These are phyloP conservation scores for Hippasteria phrygiana DNA, from an alignment of 53 echinoderm and acorn worm genomes.

Conservation along the genomic window DNA sequence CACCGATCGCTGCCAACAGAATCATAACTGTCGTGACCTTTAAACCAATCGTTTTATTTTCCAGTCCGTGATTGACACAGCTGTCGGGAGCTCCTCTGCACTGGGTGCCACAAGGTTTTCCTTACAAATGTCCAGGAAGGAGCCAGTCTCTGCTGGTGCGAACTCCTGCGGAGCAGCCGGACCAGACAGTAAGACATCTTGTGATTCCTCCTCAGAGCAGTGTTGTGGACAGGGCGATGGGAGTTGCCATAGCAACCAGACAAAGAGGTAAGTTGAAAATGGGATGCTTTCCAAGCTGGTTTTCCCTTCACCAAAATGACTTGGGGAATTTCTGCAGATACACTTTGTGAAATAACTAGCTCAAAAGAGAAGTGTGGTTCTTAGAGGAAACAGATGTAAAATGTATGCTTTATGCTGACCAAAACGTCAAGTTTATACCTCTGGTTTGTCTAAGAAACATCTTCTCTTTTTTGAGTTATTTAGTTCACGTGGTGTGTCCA, in stretches of 20 bases:
- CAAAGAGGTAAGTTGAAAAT: constrained; percentile 45
- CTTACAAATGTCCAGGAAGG: constrained; percentile 37
- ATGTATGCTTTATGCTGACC: too few relatives aligned
- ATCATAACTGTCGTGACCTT: too few relatives aligned
- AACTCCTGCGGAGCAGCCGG: background rate
- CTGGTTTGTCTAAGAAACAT: too few relatives aligned
- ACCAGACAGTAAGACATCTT: constrained; percentile 1
- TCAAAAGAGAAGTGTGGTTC: too few relatives aligned
- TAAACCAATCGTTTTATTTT: background rate
- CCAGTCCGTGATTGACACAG: constrained; percentile 81
- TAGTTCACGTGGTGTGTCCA: too few relatives aligned
- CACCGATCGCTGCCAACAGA: too few relatives aligned
- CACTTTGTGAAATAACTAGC: too few relatives aligned
- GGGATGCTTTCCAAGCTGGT: background rate
- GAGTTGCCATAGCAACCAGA: constrained; percentile 79
- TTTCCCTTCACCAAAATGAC: background rate
- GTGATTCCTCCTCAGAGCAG: constrained; percentile 44
- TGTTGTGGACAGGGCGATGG: constrained; percentile 97
- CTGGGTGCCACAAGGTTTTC: constrained; percentile 81
- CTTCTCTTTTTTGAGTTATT: too few relatives aligned
- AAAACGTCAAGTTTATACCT: too few relatives aligned
- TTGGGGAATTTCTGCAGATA: too few relatives aligned
- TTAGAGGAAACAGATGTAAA: too few relatives aligned
- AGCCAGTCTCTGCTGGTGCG: background rate
- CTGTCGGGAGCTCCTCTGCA: constrained; percentile 77